Evolutionary conservation across 2,113 vertebrate genomes (phyloP).

Genomic region (Zonotrichia leucophrys): DNA sequence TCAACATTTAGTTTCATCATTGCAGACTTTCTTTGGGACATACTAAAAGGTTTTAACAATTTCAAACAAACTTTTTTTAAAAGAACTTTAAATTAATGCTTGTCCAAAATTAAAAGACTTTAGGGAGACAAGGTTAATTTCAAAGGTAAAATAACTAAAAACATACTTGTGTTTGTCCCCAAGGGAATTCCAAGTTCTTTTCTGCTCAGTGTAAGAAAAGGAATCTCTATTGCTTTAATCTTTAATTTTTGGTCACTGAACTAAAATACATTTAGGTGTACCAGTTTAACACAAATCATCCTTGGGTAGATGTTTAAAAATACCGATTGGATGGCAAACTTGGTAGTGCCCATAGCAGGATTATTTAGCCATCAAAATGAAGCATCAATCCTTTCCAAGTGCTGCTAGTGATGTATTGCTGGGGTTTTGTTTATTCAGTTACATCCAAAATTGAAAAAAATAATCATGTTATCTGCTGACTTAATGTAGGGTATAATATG

Average conservation of each 20-base stretch:
- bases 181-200: background rate
- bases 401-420: background rate
- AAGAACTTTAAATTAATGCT: background rate
- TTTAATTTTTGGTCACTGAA: background rate
- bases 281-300: background rate
- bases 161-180: background rate
- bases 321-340: background rate
- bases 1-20: background rate
- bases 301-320: background rate
- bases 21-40: background rate
- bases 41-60: background rate
- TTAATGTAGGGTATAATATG: background rate
- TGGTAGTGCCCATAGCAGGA: background rate
- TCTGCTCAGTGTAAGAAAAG: background rate
- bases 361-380: background rate
- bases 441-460: background rate
- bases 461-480: background rate
- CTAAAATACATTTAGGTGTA: background rate
- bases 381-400: background rate
- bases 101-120: background rate
- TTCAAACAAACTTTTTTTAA: background rate
- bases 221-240: background rate
- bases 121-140: background rate
- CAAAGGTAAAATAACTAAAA: background rate
- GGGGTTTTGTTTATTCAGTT: background rate